These are phyloP conservation scores for Philaenus spumarius DNA, from an alignment of 1,140 invertebrate genomes.

Conservation along the genomic window DNA sequence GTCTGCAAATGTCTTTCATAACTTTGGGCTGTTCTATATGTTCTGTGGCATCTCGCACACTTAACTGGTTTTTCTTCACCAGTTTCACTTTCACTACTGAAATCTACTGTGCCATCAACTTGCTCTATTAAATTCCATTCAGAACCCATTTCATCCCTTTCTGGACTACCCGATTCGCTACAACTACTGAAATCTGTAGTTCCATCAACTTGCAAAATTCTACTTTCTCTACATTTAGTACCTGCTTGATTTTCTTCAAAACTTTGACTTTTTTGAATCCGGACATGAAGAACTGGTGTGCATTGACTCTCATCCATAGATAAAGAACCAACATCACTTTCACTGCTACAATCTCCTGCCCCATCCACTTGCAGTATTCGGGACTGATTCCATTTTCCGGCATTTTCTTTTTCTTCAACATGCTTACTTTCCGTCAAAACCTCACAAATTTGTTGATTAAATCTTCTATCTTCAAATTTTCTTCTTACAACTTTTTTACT, in stretches of 20 bases:
- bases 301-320: conserved; percentile 23
- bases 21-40: conserved; percentile 80
- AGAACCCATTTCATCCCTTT: conserved; percentile 10
- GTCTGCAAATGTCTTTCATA: conserved; percentile 72
- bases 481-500: conserved; percentile 13
- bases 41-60: conserved; percentile 79
- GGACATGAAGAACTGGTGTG: not conserved
- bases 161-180: conserved; percentile 20
- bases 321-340: conserved; percentile 20
- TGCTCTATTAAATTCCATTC: conserved; percentile 37
- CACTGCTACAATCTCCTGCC: conserved; percentile 47
- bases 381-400: conserved; percentile 26
- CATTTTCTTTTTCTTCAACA: not conserved
- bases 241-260: not conserved
- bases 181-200: conserved; percentile 46
- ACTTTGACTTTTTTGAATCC: not conserved
- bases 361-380: conserved; percentile 53
- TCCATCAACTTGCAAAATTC: conserved; percentile 52
- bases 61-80: conserved; percentile 67
- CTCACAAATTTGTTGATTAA: no score
- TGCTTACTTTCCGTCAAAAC: not conserved
- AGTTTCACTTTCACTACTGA: conserved; percentile 40
- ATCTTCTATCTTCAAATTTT: not conserved
- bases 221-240: conserved; percentile 25
- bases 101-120: conserved; percentile 66